These are phyloP conservation scores for Drosophila kokeensis DNA, from an alignment of 2,888 invertebrate genomes.

Conservation along the genomic window DNA sequence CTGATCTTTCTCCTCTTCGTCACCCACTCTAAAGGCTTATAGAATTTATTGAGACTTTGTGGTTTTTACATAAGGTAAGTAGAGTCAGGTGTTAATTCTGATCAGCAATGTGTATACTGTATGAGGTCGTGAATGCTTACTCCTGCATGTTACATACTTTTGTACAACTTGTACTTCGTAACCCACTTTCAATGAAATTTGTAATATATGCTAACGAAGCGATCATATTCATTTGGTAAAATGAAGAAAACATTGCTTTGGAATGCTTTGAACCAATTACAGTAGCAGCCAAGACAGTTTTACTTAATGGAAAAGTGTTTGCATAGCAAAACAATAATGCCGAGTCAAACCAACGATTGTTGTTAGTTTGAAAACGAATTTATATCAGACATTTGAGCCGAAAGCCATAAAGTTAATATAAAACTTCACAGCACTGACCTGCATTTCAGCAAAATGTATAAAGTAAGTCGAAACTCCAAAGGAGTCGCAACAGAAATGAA, in stretches of 20 bases:
- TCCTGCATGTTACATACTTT: too few relatives aligned
- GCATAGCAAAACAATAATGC: constrained; percentile 38
- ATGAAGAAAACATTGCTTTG: background rate
- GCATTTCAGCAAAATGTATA: constrained; percentile 57
- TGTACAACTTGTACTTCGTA: too few relatives aligned
- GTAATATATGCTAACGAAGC: too few relatives aligned
- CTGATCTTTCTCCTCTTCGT: too few relatives aligned
- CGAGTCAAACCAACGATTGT: constrained; percentile 30
- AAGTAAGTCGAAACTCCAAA: constrained; percentile 41
- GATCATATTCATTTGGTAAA: background rate
- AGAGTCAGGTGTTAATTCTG: background rate
- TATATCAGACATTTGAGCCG: constrained; percentile 41
- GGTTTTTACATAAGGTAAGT: too few relatives aligned
- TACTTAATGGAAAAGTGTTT: constrained; percentile 32
- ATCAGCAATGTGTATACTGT: background rate
- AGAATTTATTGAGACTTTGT: too few relatives aligned
- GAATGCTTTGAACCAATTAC: constrained; percentile 2
- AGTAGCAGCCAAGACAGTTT: constrained; percentile 29
- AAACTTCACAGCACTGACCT: constrained; percentile 69
- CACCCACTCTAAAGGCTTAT: too few relatives aligned
- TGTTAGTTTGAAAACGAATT: constrained; percentile 27
- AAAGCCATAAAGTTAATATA: constrained; percentile 54
- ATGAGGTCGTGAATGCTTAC: background rate
- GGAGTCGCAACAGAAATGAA: constrained; percentile 69
- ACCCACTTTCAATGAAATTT: too few relatives aligned